phyloP scores from a whole-genome alignment of 2,797 vertebrate genomes.

The Gallinago nigripennis region DNA sequence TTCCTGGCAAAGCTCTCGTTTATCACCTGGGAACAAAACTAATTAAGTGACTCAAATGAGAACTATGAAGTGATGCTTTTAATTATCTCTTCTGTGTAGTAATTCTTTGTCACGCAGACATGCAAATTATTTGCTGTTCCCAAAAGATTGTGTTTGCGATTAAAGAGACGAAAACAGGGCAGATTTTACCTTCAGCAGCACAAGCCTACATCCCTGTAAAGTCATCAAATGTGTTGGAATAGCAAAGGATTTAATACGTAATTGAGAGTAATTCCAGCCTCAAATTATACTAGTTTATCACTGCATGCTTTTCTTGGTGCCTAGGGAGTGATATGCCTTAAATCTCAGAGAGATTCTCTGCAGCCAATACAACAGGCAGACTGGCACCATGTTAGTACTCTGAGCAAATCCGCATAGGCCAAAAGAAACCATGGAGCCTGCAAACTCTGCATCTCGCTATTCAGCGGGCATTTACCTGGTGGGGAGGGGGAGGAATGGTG shows the following conservation, averaged over 20 bases:
- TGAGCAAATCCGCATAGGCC: neutral
- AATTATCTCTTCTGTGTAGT: constrained; percentile 2
- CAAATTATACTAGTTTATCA: neutral
- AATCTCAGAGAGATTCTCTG: neutral
- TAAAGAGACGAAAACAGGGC: neutral
- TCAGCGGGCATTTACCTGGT: neutral
- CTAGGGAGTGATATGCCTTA: neutral
- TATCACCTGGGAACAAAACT: constrained; percentile 15
- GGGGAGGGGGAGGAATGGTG: neutral
- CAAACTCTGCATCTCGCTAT: neutral
- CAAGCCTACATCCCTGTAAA: neutral
- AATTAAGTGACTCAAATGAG: neutral
- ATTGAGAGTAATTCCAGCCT: neutral
- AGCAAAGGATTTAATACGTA: neutral
- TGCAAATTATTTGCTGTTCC: constrained; percentile 20
- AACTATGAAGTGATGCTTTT: neutral
- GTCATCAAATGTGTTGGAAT: neutral
- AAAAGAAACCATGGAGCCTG: neutral
- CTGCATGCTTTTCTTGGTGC: neutral
- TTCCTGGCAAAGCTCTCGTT: neutral
- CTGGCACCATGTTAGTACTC: neutral
- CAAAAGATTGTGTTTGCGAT: neutral
- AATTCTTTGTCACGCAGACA: constrained; percentile 5
- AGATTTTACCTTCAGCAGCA: neutral
- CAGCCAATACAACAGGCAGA: neutral